Base-by-base conservation (phyloP, 2,888 invertebrate species). In the Trachelus stipa region DNA sequence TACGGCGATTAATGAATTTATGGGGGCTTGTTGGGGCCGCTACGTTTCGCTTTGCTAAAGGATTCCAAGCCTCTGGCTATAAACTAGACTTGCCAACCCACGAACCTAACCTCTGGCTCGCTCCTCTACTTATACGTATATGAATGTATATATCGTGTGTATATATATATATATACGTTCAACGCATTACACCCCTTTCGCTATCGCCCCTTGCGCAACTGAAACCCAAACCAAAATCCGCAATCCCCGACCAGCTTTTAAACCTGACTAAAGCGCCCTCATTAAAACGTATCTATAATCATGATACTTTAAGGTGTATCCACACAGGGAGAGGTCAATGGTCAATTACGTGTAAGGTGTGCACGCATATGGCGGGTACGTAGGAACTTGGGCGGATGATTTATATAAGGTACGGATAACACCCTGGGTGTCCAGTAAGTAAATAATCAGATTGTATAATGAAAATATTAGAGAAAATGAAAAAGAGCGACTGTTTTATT, bases 1-100 rank as follows among this genome's bases (percentile, higher is more conserved):
- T 84, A 82, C 84, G 86, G 87, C 87, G 87, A 88, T 88, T 88
- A 88, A 88, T 88, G 88, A 88, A 88, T 88, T 88, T 88, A 88
- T 88, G 87, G 87, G 82, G 83, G 85, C 85, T 85, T 84, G 87
- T 85, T 86, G 86, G 86, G 85, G 85, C 56, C 83, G 84, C 83
- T 83, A 82, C 83, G 81, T 85, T 86, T 83, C 87, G 85, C 85
- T 87, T 87, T 86, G 86, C 85, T 85, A 82, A 85, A 83, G 85
- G 85, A 86, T 86, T 85, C 87, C 85, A 84, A 83, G 86, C 87
- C 87, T 83, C 85, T 81, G 84, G 86, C 87, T 84, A 87, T 87
- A 87, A 87, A 87, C 86, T 84, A 87, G 87, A 85, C 86, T 87
- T 84, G 87, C 86, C 86, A 86, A 85, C 85, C 87, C 85, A 86